phyloP scores from a whole-genome alignment of 2,797 vertebrate genomes.

The Xyrichtys novacula region DNA sequence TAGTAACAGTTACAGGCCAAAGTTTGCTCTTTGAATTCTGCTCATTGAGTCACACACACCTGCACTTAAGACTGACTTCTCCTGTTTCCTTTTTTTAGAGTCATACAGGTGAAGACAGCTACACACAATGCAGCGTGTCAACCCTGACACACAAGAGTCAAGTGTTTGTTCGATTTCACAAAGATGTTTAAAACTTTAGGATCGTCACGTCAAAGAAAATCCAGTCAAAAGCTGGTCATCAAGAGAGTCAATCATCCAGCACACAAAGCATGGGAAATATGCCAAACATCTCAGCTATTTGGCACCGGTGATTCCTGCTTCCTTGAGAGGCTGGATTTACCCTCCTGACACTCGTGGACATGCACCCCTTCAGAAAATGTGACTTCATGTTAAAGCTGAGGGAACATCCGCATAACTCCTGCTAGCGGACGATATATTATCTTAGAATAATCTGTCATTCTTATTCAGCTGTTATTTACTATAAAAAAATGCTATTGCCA shows the following conservation, averaged over 20 bases:
- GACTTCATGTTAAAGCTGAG: background rate
- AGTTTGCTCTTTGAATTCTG: background rate
- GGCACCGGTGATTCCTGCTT: slow-evolving; percentile 2
- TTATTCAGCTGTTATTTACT: too few species aligned
- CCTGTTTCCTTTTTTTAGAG: background rate
- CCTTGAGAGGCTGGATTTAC: slow-evolving; percentile 27
- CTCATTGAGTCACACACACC: background rate
- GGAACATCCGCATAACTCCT: background rate
- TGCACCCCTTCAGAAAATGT: too few species aligned
- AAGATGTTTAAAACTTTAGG: background rate
- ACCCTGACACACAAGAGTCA: background rate
- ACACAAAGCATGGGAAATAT: slow-evolving; percentile 69
- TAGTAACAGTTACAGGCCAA: background rate
- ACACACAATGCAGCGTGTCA: background rate
- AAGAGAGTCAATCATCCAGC: slow-evolving; percentile 32
- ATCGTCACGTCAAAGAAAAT: background rate
- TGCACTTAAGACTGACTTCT: background rate
- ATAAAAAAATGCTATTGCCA: too few species aligned
- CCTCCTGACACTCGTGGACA: background rate
- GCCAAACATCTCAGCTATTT: slow-evolving; percentile 52
- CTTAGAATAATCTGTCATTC: background rate
- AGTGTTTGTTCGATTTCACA: background rate
- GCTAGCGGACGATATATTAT: background rate
- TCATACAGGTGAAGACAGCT: too few species aligned
- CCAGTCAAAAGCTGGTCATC: slow-evolving; percentile 44